A percentile compares a stretch with the other conserved stretches of the same genome.
phyloP scores from a whole-genome alignment of 2,113 vertebrate genomes.

The Calypte anna region DNA sequence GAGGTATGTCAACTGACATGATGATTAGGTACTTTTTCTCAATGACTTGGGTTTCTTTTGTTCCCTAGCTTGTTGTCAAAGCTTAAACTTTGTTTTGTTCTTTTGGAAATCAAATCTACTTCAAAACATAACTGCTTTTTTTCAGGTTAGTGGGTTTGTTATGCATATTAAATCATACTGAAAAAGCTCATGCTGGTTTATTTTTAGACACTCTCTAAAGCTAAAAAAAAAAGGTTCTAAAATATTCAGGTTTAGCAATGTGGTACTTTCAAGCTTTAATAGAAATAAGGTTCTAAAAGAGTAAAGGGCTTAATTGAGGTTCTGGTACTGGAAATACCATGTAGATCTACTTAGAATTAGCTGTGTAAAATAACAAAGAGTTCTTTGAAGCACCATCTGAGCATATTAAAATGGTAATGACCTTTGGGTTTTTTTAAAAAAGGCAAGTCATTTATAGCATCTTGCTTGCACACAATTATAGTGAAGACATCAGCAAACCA shows the following conservation, averaged over 20 bases:
- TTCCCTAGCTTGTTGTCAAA: constrained; percentile 39
- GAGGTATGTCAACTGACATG: constrained; percentile 31
- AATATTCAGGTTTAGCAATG: background rate
- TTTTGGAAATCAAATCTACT: constrained; percentile 3
- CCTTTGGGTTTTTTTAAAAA: constrained; percentile 11
- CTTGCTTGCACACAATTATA: background rate
- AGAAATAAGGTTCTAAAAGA: background rate
- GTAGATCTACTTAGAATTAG: constrained; percentile 34
- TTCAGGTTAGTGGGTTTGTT: background rate
- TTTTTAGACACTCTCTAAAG: background rate
- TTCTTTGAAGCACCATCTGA: constrained; percentile 44
- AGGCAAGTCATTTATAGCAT: background rate
- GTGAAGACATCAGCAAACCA: constrained; percentile 34
- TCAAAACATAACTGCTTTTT: background rate
- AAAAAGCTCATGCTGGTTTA: background rate
- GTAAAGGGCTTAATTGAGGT: constrained; percentile 5
- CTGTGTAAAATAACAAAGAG: constrained; percentile 1
- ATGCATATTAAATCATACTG: background rate
- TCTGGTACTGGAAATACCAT: constrained; percentile 1
- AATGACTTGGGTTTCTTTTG: constrained; percentile 39
- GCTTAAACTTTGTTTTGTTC: constrained; percentile 28
- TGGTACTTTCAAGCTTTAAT: background rate
- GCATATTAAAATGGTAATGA: background rate
- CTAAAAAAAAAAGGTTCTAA: background rate
- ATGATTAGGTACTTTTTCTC: constrained; percentile 54